Base-by-base conservation (phyloP, 2,113 vertebrate genomes). In the Pseudopodoces humilis region DNA sequence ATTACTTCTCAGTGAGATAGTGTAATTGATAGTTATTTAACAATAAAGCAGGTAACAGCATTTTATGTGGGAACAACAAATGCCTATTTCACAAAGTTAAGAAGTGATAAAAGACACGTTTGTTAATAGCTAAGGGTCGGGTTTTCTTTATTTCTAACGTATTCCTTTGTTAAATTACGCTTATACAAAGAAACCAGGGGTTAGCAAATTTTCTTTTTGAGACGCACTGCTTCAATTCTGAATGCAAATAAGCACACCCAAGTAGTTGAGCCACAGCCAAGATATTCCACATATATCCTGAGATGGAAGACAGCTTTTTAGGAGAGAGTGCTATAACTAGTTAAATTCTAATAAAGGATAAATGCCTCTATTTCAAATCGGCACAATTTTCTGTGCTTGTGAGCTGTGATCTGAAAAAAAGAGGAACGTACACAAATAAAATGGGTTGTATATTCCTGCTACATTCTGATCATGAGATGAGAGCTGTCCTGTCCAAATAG, bases 161-260 rank as follows among this genome's bases (percentile, higher is more conserved):
- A 6, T 46, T 75, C 2, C 33, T 79, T 77, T 92, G 16, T 41
- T 46, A 67, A 71, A 80, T 85, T 69, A 18, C 7, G 3, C 6
- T 63, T 52, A 50, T 31, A 15, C 9, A 56, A 70, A 75, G 2
- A 71, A 94, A 55, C 1, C 22, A 62, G 18, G 21, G 6, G 5
- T 58, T 33, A 69, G 8, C 7, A 28, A 3, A 12, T 44, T 30
- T 43, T 13, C 16, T 53, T 58, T 35, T 5, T 1, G 0, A 0
- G 1, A 72, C 15, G 20, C 27, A 10, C 27, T 67, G 4, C 21
- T 53, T 89, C 35, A 62, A 52, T 23, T 11, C 43, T 67, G 39
- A 52, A 31, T 1, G 20, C 47, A 69, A 63, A 37, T 35, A 55
- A 74, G 43, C 12, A 9, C 7, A 16, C 28, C 11, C 21, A 37